These are phyloP conservation scores for Lycodopsis pacificus DNA, from an alignment of 2,797 vertebrate genomes.

Conservation along the genomic window DNA sequence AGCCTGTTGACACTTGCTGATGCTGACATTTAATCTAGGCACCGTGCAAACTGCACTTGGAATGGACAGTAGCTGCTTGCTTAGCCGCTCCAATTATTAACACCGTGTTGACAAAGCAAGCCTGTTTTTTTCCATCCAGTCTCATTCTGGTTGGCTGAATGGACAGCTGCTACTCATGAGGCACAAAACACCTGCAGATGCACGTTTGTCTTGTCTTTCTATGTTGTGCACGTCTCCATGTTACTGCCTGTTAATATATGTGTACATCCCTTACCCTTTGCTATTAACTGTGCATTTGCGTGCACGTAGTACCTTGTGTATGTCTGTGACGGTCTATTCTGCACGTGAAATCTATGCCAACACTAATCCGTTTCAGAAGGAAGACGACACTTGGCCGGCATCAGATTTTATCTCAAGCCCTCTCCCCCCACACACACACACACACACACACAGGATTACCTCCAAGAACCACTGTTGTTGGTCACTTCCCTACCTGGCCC, in stretches of 20 bases:
- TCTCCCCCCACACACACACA: conserved; percentile 2
- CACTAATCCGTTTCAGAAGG: conserved; percentile 23
- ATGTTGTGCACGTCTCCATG: conserved; percentile 10
- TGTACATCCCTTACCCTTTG: background rate
- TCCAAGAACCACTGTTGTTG: conserved; percentile 25
- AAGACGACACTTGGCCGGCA: conserved; percentile 33
- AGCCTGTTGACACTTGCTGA: conserved; percentile 72
- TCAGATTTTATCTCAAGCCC: conserved; percentile 42
- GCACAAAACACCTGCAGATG: conserved; percentile 6
- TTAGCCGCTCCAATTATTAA: conserved; percentile 80
- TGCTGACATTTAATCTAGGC: conserved; percentile 87
- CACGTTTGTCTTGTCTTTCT: background rate
- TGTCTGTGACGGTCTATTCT: conserved; percentile 20
- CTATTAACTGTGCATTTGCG: background rate
- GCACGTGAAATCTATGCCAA: conserved; percentile 7
- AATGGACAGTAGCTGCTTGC: conserved; percentile 60
- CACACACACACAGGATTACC: conserved; percentile 21
- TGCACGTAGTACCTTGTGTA: background rate
- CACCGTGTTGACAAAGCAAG: conserved; percentile 74
- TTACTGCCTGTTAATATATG: background rate
- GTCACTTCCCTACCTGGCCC: conserved; percentile 21
- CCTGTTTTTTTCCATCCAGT: conserved; percentile 51
- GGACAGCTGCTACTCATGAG: conserved; percentile 2
- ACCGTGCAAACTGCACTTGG: conserved; percentile 58
- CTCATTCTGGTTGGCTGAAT: conserved; percentile 3